Conservation (phyloP, 2,888 invertebrate species). For the Caenorhabditis imperialis region DNA sequence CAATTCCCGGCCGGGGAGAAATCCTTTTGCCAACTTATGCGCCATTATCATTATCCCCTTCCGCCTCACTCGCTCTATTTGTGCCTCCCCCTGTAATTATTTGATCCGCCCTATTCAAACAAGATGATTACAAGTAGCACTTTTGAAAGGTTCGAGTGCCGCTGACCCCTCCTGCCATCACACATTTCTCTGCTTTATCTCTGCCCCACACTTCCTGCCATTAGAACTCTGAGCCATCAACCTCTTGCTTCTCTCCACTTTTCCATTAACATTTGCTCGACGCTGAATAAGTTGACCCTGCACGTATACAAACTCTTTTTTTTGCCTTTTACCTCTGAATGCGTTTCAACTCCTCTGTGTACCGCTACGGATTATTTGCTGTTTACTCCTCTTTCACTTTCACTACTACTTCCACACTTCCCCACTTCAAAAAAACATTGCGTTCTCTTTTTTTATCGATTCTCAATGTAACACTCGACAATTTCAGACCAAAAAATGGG, state of each 20-base stretch:
- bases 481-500: conserved; percentile 41
- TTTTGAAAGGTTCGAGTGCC: conserved; percentile 22
- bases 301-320: conserved; percentile 11
- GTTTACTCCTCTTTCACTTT: conserved; percentile 27
- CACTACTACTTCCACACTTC: conserved; percentile 20
- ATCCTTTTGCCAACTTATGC: conserved; percentile 30
- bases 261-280: conserved; percentile 38
- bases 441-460: neutral
- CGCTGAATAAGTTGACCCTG: conserved; percentile 21
- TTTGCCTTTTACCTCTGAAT: too few relatives aligned
- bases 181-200: conserved; percentile 40
- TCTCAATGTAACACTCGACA: too few relatives aligned
- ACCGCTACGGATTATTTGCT: conserved; percentile 24
- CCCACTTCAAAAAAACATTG: neutral
- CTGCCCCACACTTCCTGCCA: conserved; percentile 41
- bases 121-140: conserved; percentile 41
- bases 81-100: conserved; percentile 44
- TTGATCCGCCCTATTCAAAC: conserved; percentile 34
- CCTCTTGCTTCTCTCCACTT: conserved; percentile 27
- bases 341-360: too few relatives aligned
- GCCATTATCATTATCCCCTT: conserved; percentile 12
- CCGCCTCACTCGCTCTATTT: conserved; percentile 32
- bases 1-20: conserved; percentile 69
- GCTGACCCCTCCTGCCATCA: conserved; percentile 20
- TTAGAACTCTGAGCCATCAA: conserved; percentile 34